Conservation (phyloP, 2,888 invertebrate genomes). For the Tenthredo mesomela region DNA sequence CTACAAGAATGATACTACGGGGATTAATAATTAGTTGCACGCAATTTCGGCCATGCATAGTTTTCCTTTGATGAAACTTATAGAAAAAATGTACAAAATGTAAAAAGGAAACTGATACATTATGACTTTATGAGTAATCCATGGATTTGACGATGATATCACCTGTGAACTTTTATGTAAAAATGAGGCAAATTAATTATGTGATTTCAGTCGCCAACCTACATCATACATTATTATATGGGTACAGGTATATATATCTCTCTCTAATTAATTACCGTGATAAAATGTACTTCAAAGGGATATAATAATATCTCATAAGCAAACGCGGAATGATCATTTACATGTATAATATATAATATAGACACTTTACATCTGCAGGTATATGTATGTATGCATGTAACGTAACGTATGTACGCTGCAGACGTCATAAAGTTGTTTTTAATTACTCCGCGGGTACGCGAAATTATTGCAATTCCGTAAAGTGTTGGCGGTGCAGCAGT, state of each 20-base stretch:
- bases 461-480: constrained; percentile 15
- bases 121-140: too few species aligned
- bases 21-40: too few species aligned
- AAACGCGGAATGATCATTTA: neutral
- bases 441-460: neutral
- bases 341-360: neutral
- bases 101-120: too few species aligned
- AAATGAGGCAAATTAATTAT: neutral
- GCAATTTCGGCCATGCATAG: too few species aligned
- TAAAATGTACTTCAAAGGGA: neutral
- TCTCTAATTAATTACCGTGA: neutral
- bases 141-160: too few species aligned
- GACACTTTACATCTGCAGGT: neutral
- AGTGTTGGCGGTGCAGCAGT: neutral
- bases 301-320: neutral
- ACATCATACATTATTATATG: neutral
- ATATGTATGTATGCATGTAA: too few species aligned
- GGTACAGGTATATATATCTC: neutral
- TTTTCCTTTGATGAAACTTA: too few species aligned
- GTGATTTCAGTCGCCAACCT: neutral
- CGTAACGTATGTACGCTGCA: neutral
- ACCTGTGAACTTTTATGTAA: neutral
- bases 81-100: too few species aligned
- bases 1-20: too few species aligned
- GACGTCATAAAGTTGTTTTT: neutral